Evolutionary conservation across 1,140 invertebrate genomes (phyloP), one percentile per base, ranked within the genome.

Genomic region (Triops cancriformis): DNA sequence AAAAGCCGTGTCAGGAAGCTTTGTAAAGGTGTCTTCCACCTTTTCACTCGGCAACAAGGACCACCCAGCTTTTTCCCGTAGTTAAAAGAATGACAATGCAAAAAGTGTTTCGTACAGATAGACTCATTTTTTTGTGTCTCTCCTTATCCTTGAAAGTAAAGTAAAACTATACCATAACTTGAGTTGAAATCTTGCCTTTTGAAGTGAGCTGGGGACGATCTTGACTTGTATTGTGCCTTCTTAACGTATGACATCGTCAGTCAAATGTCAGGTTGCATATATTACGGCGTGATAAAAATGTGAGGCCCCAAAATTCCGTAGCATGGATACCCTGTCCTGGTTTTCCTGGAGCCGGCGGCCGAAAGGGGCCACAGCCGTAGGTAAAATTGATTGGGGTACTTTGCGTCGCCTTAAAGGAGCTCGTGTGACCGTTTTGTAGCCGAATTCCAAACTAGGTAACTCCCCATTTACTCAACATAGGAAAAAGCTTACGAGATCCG

Each of bases 41-140:
- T 64, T 64, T 64, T 23, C 18, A 64, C 18, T 23, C 51, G 51
- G 51, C 51, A 64, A 64, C 51, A 64, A 64, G 51, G 51, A 64
- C 51, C 51, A 64, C 51, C 51, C 51, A 64, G n/a, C 51, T 64
- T 64, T 23, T 64, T 64, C 51, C 31, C 51, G 51, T 64, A 18
- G 51, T 64, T 64, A 64, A 64, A 64, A 64, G 51, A 64, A 64
- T 64, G 51, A 64, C 51, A 64, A 64, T 64, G 51, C 51, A 64
- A 64, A 64, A 64, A 23, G 51, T 64, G 51, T 64, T 64, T 14
- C 51, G 31, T 37, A 37, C 31, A 37, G 31, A 37, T 37, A 37
- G 31, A 37, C 31, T 37, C 31, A 37, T 37, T 37, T 37, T 7
- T 37, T 37, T 37, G 2, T 37, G 2, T 37, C 31, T 37, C 31